Evolutionary conservation across 2,113 vertebrate species (phyloP).

Genomic region (Nibea coibor): DNA sequence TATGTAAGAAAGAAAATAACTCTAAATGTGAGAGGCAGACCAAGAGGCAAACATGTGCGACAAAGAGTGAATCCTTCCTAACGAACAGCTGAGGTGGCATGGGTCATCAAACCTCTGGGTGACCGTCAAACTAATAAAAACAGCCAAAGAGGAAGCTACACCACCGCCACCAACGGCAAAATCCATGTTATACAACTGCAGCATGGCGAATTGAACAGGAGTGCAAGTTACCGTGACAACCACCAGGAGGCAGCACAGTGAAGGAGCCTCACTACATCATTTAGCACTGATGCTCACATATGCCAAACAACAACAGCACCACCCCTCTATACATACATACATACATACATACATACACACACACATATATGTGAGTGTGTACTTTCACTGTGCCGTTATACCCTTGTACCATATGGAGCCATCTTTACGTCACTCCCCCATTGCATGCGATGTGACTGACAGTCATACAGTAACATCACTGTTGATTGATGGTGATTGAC

Average conservation of each 20-base stretch:
- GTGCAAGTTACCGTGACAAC: conserved; percentile 17
- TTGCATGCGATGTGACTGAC: background rate
- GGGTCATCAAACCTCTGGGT: background rate
- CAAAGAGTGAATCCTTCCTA: background rate
- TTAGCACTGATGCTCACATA: background rate
- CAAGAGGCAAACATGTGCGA: background rate
- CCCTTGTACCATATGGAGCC: conserved; percentile 6
- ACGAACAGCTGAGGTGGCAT: background rate
- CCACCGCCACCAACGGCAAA: background rate
- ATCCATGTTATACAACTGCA: conserved; percentile 24
- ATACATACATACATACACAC: background rate
- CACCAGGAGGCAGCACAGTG: conserved; percentile 72
- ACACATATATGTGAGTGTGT: too few relatives aligned
- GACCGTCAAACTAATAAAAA: background rate
- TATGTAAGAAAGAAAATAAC: background rate
- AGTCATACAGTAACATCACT: background rate
- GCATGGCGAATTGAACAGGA: background rate
- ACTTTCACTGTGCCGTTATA: conserved; percentile 1
- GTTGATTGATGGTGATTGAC: background rate
- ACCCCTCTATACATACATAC: background rate
- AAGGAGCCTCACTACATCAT: background rate
- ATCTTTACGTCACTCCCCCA: conserved; percentile 23
- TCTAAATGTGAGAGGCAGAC: background rate
- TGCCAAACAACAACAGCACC: background rate
- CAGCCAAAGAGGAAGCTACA: background rate